Evolutionary conservation across 2,888 invertebrate species (phyloP).

Genomic region (Dynastes hyllus): DNA sequence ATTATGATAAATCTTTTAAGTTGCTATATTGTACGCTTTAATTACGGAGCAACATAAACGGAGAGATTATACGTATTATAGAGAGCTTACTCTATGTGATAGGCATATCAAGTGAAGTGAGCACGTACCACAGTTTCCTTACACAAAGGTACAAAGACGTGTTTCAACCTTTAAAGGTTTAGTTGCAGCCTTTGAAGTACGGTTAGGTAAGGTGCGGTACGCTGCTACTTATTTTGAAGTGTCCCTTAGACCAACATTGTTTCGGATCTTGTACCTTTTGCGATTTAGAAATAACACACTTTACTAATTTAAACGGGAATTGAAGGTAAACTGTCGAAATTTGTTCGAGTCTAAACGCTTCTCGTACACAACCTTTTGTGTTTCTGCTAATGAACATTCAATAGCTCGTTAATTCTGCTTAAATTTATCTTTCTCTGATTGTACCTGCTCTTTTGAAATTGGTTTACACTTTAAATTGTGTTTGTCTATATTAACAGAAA

Average conservation of each 20-base stretch:
- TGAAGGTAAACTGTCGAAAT: slow-evolving; percentile 21
- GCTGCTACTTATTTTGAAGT: slow-evolving; percentile 18
- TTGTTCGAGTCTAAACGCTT: background rate
- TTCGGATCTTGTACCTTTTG: slow-evolving; percentile 5
- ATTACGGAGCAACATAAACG: no score
- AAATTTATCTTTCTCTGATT: no score
- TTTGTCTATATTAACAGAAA: no score
- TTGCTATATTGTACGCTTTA: no score
- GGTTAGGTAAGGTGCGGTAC: background rate
- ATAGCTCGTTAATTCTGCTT: background rate
- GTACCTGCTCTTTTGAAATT: no score
- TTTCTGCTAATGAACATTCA: background rate
- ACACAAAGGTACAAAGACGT: background rate
- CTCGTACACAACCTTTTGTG: background rate
- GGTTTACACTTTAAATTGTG: no score
- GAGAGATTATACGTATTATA: no score
- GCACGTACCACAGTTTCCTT: no score
- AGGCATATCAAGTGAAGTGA: background rate
- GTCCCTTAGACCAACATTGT: slow-evolving; percentile 17
- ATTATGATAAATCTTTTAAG: no score
- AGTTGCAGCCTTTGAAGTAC: slow-evolving; percentile 6
- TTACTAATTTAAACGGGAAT: slow-evolving; percentile 16
- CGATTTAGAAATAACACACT: background rate
- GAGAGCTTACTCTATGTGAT: no score
- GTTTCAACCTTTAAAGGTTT: background rate